A percentile compares a stretch with the other conserved stretches of the same genome.
Conservation (phyloP, 1,140 invertebrate genomes). For the Zaprionus nigranus region DNA sequence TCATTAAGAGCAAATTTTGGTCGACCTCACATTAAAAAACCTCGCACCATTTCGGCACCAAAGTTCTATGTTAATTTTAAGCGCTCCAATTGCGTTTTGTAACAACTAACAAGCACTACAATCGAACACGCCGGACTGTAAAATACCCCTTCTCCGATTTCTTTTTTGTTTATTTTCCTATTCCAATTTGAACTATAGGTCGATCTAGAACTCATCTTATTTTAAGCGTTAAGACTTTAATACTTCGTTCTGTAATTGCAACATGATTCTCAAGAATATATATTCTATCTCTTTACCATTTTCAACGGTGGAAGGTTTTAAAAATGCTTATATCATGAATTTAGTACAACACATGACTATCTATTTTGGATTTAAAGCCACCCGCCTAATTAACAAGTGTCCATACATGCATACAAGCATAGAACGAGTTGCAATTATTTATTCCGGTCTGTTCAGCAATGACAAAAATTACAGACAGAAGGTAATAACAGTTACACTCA, state of each 20-base stretch:
- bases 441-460: neutral
- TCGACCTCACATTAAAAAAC: slow-evolving; percentile 35
- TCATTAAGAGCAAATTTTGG: slow-evolving; percentile 40
- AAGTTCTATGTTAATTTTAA: slow-evolving; percentile 57
- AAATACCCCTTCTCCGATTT: too few relatives aligned
- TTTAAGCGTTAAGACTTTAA: too few relatives aligned
- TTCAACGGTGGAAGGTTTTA: too few relatives aligned
- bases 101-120: too few relatives aligned
- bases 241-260: too few relatives aligned
- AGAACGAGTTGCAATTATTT: slow-evolving; percentile 23
- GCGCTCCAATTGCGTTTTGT: slow-evolving; percentile 32
- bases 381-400: slow-evolving; percentile 35
- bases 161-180: too few relatives aligned
- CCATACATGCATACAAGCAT: slow-evolving; percentile 26
- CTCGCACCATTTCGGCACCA: slow-evolving; percentile 54
- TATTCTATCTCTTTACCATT: too few relatives aligned
- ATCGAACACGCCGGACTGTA: too few relatives aligned
- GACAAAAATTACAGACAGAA: neutral
- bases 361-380: slow-evolving; percentile 18
- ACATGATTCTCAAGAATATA: too few relatives aligned
- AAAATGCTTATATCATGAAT: slow-evolving; percentile 38
- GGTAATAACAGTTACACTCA: too few relatives aligned
- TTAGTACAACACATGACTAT: slow-evolving; percentile 18
- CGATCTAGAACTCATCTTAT: too few relatives aligned
- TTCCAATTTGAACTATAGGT: too few relatives aligned